A percentile compares a stretch with the other conserved stretches of the same genome.
These are phyloP conservation scores for Caenorhabditis sp. DNA, from an alignment of 2,888 invertebrate species.

Conservation along the genomic window DNA sequence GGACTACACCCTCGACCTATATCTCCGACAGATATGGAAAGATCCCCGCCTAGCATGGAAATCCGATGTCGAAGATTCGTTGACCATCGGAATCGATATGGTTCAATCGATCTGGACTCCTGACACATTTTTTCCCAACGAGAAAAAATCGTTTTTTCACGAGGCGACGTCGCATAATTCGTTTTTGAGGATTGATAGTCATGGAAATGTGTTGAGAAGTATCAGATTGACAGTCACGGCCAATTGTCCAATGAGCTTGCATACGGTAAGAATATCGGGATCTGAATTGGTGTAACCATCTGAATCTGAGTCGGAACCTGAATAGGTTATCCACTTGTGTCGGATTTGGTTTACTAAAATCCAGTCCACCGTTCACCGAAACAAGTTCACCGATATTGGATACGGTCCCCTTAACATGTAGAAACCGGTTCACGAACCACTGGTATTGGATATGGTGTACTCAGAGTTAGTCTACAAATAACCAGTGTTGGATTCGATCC, in stretches of 20 bases:
- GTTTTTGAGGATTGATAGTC: slow-evolving; percentile 69
- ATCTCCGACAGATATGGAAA: slow-evolving; percentile 69
- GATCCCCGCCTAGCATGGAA: slow-evolving; percentile 66
- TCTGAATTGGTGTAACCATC: too few relatives aligned
- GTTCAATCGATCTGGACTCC: slow-evolving; percentile 70
- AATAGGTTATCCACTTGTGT: too few relatives aligned
- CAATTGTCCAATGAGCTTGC: slow-evolving; percentile 70
- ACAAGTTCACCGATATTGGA: too few relatives aligned
- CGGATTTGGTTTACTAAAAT: too few relatives aligned
- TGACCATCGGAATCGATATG: slow-evolving; percentile 67
- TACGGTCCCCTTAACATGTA: too few relatives aligned
- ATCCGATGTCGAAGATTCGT: slow-evolving; percentile 41
- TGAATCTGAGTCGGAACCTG: too few relatives aligned
- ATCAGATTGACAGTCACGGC: slow-evolving; percentile 70
- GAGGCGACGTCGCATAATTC: slow-evolving; percentile 71
- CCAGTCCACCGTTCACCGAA: too few relatives aligned
- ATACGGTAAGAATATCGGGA: slow-evolving; percentile 55
- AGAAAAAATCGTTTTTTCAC: slow-evolving; percentile 71
- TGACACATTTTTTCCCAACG: slow-evolving; percentile 71
- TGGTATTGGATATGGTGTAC: too few relatives aligned
- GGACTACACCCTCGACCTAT: slow-evolving; percentile 71
- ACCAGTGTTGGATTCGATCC: too few relatives aligned
- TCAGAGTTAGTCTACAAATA: too few relatives aligned
- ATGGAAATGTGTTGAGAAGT: slow-evolving; percentile 69
- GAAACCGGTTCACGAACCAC: too few relatives aligned